Evolutionary conservation across 2,888 invertebrate species (phyloP), one percentile per base, ranked within the genome.

Genomic region (Andrena dorsata): DNA sequence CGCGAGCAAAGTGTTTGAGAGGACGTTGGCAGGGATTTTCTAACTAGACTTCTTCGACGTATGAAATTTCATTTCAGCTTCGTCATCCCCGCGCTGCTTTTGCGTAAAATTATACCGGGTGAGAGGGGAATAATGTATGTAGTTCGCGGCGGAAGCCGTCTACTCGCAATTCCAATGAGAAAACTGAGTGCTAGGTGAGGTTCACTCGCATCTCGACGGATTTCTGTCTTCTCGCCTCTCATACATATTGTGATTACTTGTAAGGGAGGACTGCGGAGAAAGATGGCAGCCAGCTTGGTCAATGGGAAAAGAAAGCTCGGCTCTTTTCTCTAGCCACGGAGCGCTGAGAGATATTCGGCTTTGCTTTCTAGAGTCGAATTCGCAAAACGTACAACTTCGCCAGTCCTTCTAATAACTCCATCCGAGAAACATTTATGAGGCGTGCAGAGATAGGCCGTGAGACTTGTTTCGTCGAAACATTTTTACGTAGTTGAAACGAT

Each of bases 201-300:
- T 87, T 87, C 80, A 87, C 85, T 84, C 83, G 86, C 84, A 87
- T 89, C 84, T 86, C 86, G 86, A 87, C 88, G 88, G 87, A 87
- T 90, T 89, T 88, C 87, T 86, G 90, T 89, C 88, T 89, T 86
- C 90, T 88, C 88, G 87, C 86, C 89, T 90, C 91, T 93, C 93
- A 93, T 93, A 93, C 93, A 93, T 93, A 93, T 93, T 93, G 90
- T 92, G 93, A 93, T 93, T 93, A 92, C 92, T 91, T 91, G 88
- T 88, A 85, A 73, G 66, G 61, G 73, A 69, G 71, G 79, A 71
- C 49, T 74, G 74, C 79, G 51, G 5, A 73, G 71, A 60, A 75
- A 35, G 71, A 80, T 63, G 80, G 74, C 63, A 51, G 7, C 49
- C 70, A 53, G 47, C 5, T 51, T 7, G 64, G 70, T 58, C 79